Base-by-base conservation (phyloP, 2,888 invertebrate genomes). In the Netelia virgata region DNA sequence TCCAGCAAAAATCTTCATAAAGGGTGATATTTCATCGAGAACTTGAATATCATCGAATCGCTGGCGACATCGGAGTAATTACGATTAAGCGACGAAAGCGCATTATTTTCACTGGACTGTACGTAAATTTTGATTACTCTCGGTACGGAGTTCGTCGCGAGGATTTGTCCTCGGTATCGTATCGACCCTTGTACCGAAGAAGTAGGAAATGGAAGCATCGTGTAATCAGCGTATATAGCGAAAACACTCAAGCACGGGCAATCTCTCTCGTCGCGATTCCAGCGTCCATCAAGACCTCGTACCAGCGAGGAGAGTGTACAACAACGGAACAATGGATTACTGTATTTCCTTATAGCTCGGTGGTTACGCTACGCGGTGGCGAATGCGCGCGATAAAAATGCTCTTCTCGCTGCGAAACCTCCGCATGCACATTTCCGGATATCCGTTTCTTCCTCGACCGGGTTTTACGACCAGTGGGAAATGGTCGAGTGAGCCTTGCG, bases 371-470 rank as follows among this genome's bases (percentile, higher is more conserved):
- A 47, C 59, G 43, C 28, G 50, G 53, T 47, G 18, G 28, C 28
- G 47, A 61, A 41, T 61, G 61, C 16, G 53, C 18, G 50, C 36
- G n/a, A 59, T 66, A 77, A 76, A 77, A 68, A 66, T 77, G 28
- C 18, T 72, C 50, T 69, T 50, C 14, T 50, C 14, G n/a, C 47
- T 53, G 18, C 55, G 18, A 36, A 43, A 5, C 59, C 53, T 18
- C n/a, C 53, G 41, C 75, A 23, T 70, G 14, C 8, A 75, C 43
- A 70, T 41, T 75, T 5, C 20, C 18, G 8, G 16, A 41, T 61
- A 36, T 59, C 36, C 43, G 20, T 28, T 72, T 23, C 28, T 70
- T 82, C 50, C n/a, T 53, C 18, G 28, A 55, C 61, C 53, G 16
- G 20, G n/a, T 20, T 64, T 82, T 76, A 70, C 70, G 70, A 76